Evolutionary conservation across 37 sponge, comb jelly and placozoan species (phyloP).

Genomic region (Lycopodina hypogea): DNA sequence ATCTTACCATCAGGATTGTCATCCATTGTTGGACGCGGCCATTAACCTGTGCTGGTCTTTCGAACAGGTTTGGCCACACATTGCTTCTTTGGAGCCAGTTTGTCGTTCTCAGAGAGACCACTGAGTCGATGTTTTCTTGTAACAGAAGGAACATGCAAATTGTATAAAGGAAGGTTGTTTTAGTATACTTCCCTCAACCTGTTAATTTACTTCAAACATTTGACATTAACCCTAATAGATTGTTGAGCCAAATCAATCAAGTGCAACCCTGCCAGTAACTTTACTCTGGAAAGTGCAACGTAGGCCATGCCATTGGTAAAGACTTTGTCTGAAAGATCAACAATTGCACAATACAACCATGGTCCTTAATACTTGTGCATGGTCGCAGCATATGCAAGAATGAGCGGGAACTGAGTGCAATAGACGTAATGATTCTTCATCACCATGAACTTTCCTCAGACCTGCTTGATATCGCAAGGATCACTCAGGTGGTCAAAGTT

Average conservation of each 20-base stretch:
- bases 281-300: slow-evolving; percentile 57
- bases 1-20: no score
- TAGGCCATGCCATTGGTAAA: slow-evolving; percentile 60
- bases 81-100: no score
- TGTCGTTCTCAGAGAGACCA: no score
- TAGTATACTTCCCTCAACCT: slow-evolving; percentile 7
- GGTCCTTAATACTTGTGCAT: slow-evolving; percentile 54
- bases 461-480: slow-evolving; percentile 29
- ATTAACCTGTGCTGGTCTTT: no score
- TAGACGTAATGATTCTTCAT: slow-evolving; percentile 37
- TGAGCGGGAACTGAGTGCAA: slow-evolving; percentile 54
- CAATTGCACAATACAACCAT: slow-evolving; percentile 52
- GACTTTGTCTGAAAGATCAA: slow-evolving; percentile 51
- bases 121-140: no score
- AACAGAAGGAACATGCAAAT: no score
- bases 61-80: no score
- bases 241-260: no score
- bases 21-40: no score
- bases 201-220: slow-evolving; percentile 25
- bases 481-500: slow-evolving; percentile 52
- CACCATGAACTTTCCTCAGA: slow-evolving; percentile 39
- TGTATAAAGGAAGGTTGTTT: slow-evolving; percentile 23
- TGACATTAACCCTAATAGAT: not conserved
- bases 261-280: slow-evolving; percentile 7
- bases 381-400: slow-evolving; percentile 43